A percentile compares a stretch with the other conserved stretches of the same genome.
Conservation (phyloP, 2,797 vertebrate species). For the Anolis apletophallus region DNA sequence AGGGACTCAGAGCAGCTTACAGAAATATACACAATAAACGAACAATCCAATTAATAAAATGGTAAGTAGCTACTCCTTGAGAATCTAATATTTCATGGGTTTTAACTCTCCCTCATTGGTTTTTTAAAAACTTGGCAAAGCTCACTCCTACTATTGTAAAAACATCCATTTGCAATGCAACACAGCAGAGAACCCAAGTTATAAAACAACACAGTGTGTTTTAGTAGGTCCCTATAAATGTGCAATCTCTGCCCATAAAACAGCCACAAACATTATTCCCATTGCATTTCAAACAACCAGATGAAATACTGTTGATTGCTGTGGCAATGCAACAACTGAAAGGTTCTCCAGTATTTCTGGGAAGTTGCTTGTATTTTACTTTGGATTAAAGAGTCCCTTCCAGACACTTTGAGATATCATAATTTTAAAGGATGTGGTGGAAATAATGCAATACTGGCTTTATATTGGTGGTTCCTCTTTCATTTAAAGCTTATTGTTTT, state of each 20-base stretch:
- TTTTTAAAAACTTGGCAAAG: no score
- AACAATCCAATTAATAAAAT: no score
- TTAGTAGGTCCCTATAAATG: background rate
- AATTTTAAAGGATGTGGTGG: background rate
- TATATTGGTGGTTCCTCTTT: background rate
- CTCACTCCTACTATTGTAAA: background rate
- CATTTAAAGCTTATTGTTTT: background rate
- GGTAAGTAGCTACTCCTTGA: no score
- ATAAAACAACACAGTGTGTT: background rate
- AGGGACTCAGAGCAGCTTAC: no score
- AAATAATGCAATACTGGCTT: background rate
- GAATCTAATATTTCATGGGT: no score
- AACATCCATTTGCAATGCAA: background rate
- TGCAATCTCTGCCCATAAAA: slow-evolving; percentile 17
- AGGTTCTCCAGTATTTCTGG: background rate
- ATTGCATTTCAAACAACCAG: background rate
- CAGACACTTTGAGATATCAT: background rate
- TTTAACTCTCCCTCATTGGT: no score
- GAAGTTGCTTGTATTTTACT: background rate
- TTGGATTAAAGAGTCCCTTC: background rate
- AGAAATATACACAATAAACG: no score
- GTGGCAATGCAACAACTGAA: background rate
- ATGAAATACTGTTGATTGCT: background rate
- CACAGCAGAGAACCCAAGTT: background rate
- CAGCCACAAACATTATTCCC: background rate